These are phyloP conservation scores for Okapia johnstoni DNA, from an alignment of 2,113 vertebrate species.

Conservation along the genomic window DNA sequence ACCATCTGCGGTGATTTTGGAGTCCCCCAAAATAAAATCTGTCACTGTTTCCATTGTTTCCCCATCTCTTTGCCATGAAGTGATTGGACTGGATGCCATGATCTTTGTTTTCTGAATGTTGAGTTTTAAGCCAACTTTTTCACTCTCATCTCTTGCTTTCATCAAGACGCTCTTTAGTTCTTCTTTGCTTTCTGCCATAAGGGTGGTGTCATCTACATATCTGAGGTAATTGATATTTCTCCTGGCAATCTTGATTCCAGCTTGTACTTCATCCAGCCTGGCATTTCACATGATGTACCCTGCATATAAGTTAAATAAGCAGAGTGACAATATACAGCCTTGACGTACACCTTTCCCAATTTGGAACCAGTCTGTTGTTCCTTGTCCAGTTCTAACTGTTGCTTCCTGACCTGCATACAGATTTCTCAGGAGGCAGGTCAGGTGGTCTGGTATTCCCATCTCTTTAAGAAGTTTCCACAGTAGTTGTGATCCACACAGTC, in stretches of 20 bases:
- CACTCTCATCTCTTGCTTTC: not conserved
- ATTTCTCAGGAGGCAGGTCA: not conserved
- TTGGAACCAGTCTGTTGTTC: not conserved
- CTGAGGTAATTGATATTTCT: not conserved
- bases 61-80: not conserved
- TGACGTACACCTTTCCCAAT: not conserved
- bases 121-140: not conserved
- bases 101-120: not conserved
- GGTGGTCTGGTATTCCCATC: not conserved
- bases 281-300: not conserved
- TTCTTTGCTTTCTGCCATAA: not conserved
- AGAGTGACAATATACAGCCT: not conserved
- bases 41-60: not conserved
- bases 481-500: not conserved
- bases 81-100: not conserved
- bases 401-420: not conserved
- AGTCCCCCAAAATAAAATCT: accelerated
- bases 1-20: not conserved
- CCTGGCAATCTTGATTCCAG: not conserved
- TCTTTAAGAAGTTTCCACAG: not conserved
- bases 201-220: not conserved
- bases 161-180: not conserved
- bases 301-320: not conserved
- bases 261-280: not conserved
- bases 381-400: not conserved